These are phyloP conservation scores for Chloroclystis v-ata DNA, from an alignment of 2,888 invertebrate genomes.

Conservation along the genomic window DNA sequence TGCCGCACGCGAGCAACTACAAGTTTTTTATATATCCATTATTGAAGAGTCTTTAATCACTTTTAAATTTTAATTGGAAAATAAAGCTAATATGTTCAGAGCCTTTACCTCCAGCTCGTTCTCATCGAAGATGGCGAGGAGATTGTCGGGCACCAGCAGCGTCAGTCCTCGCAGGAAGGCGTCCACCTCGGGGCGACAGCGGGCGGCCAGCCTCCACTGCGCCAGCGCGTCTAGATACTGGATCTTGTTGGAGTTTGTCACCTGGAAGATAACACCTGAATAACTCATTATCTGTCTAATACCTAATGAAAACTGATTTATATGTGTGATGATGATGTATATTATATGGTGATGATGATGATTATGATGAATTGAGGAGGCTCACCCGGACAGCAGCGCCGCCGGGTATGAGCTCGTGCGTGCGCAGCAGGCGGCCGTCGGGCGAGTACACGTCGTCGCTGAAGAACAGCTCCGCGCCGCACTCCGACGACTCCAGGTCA, in stretches of 20 bases:
- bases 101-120: constrained; percentile 97
- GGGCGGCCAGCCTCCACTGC: constrained; percentile 90
- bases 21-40: too few species aligned
- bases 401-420: constrained; percentile 89
- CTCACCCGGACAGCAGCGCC: constrained; percentile 83
- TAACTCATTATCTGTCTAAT: too few species aligned
- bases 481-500: constrained; percentile 85
- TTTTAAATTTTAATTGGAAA: too few species aligned
- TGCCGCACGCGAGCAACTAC: constrained; percentile 95
- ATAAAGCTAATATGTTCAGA: too few species aligned
- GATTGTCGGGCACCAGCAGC: constrained; percentile 93
- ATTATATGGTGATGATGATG: too few species aligned
- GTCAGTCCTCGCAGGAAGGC: constrained; percentile 93
- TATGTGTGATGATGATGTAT: too few species aligned
- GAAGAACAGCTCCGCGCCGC: constrained; percentile 89
- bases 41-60: too few species aligned
- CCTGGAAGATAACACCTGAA: constrained; percentile 66
- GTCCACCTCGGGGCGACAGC: constrained; percentile 89
- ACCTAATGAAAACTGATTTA: too few species aligned
- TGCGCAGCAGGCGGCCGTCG: constrained; percentile 85
- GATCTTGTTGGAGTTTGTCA: constrained; percentile 85
- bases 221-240: constrained; percentile 93
- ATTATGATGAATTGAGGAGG: too few species aligned
- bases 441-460: constrained; percentile 92
- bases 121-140: constrained; percentile 96